Base-by-base conservation (phyloP, 2,113 vertebrate species). In the Mugil cephalus region DNA sequence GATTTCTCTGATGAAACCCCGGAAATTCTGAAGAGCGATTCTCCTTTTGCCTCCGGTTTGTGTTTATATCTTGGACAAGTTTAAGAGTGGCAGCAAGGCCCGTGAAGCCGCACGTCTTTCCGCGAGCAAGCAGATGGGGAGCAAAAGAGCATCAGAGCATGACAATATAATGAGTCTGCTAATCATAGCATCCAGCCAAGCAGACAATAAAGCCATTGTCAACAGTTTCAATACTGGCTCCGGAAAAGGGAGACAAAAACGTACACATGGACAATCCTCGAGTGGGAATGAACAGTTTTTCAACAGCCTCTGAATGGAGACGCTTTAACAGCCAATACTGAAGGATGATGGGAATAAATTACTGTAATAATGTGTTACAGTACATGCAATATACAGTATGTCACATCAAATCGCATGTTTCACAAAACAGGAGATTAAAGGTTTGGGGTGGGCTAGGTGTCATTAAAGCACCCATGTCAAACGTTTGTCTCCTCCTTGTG, bases 91-190 rank as follows among this genome's bases (percentile, higher is more conserved):
- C 61, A 24, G 50, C 42, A 8, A 59, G 59, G 46, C 34, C 64
- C 71, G 75, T 79, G 60, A 88, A 89, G 61, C 66, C 59, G 58
- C 53, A 66, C 46, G 30, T 83, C 66, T 77, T 55, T 77, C 48
- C 59, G 74, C 66, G 75, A 17, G 17, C 42, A 35, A 71, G 80
- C 89, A 90, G 88, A 91, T 74, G 82, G 80, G 55, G 74, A 87
- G 76, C 60, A 74, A 82, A 86, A 79, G 79, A 69, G 85, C 83
- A 87, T 50, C 81, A 18, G 81, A 91, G 89, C 86, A 80, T 84
- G 83, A 90, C 88, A 87, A 79, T 88, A 87, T 87, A 92, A 92
- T 89, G 84, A 92, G 79, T 89, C 80, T 81, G 78, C 79, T 93
- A 91, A 93, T 93, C 89, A 80, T 65, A 77, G 60, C 53, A 61